Evolutionary conservation across 2,888 invertebrate genomes (phyloP), one percentile per base, ranked within the genome.

Genomic region (Metallyticus violacea): DNA sequence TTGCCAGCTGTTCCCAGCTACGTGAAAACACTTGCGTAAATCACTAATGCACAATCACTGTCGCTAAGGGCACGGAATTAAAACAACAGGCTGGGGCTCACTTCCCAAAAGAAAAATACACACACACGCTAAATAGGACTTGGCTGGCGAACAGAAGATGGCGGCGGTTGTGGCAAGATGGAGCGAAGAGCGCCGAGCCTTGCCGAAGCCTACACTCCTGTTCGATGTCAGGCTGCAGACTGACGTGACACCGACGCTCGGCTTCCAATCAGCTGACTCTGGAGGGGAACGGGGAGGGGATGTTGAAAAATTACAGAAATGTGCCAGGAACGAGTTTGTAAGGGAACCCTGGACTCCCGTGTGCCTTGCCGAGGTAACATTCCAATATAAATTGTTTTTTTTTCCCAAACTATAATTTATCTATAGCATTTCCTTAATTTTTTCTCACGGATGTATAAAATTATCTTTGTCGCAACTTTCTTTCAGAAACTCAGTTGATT

Each of bases 161-260:
- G 82, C 82, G 82, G 82, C 62, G 62, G 26, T 27, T 27, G 15
- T 77, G 62, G 27, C 62, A 15, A 79, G 79, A 27, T 22, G 27
- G 40, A 15, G 40, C 40, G 40, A 22, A 62, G 40, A 62, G 9
- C 40, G 40, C 40, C 40, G 40, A 62, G 40, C 9, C 40, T 62
- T 62, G 15, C 40, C 40, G 27, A 79, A 79, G 79, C 79, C 76
- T 82, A 76, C 76, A 62, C 81, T 82, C 82, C 76, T 62, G 82
- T 26, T 62, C 76, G 76, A 82, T 26, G 82, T 82, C 82, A 76
- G 82, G 82, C 82, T 82, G 76, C 26, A 82, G 76, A 82, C 82
- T 82, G 76, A 82, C 62, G 22, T 62, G 7, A 29, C 62, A 62
- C 15, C 15, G 40, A 62, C 40, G 40, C 40, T 62, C 40, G 9